Evolutionary conservation across 2,888 invertebrate genomes (phyloP).

Genomic region (Ichneumoninae sp.): DNA sequence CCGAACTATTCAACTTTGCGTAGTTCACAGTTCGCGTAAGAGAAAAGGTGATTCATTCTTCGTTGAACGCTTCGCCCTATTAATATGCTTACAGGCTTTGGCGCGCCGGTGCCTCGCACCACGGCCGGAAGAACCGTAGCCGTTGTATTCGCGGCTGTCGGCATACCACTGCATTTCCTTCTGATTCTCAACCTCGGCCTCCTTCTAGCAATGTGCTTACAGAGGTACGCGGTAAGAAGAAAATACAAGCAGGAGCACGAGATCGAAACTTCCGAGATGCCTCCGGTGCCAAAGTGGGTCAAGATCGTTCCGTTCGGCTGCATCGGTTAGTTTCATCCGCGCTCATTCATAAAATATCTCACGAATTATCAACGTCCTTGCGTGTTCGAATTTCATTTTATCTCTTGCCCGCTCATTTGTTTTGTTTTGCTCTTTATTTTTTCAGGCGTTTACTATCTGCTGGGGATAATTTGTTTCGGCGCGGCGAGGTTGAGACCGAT

Average conservation of each 20-base stretch:
- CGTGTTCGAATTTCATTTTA: not conserved
- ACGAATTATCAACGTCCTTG: not conserved
- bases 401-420: not conserved
- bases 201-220: conserved; percentile 84
- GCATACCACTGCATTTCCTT: conserved; percentile 89
- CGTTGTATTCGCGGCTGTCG: conserved; percentile 88
- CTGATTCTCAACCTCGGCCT: conserved; percentile 86
- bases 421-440: conserved; percentile 48
- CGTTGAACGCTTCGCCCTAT: not conserved
- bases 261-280: conserved; percentile 68
- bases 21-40: not conserved
- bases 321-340: conserved; percentile 73
- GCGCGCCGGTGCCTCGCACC: conserved; percentile 90
- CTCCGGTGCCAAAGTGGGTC: conserved; percentile 78
- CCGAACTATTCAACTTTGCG: not conserved
- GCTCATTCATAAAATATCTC: not conserved
- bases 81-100: conserved; percentile 86
- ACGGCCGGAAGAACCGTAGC: conserved; percentile 87
- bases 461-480: conserved; percentile 88
- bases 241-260: conserved; percentile 68
- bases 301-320: conserved; percentile 78
- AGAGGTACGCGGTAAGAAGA: conserved; percentile 82
- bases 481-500: conserved; percentile 85
- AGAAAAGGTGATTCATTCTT: not conserved
- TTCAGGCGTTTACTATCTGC: conserved; percentile 85